Percentiles rank a stretch among this genome's conserved stretches.
These are phyloP conservation scores for Bacillus rossius DNA, from an alignment of 1,140 invertebrate genomes.

Conservation along the genomic window DNA sequence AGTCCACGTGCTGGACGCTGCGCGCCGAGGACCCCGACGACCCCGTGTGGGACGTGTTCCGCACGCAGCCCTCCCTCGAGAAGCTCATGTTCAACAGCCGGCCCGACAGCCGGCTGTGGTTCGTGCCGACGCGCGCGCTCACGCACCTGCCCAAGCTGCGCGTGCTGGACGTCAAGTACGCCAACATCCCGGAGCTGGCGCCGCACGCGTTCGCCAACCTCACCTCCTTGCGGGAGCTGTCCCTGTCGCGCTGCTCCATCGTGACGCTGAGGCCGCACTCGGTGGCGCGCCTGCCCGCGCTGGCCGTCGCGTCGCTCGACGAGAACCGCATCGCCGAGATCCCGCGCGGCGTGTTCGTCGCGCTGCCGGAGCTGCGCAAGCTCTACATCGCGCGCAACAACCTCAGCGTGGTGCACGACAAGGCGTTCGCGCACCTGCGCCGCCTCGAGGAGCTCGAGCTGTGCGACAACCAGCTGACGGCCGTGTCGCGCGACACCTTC, in stretches of 20 bases:
- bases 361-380: conserved; percentile 58
- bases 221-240: conserved; percentile 46
- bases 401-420: conserved; percentile 62
- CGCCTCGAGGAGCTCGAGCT: conserved; percentile 61
- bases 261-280: conserved; percentile 54
- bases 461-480: conserved; percentile 60
- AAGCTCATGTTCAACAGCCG: conserved; percentile 63
- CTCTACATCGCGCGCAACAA: conserved; percentile 64
- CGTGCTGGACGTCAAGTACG: conserved; percentile 61
- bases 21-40: conserved; percentile 55
- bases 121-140: conserved; percentile 61
- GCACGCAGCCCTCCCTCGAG: conserved; percentile 58
- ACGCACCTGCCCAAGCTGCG: conserved; percentile 56
- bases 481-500: conserved; percentile 63
- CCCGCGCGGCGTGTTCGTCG: conserved; percentile 59
- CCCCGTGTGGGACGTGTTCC: conserved; percentile 62
- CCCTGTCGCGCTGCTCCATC: conserved; percentile 42
- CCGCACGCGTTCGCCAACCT: conserved; percentile 65
- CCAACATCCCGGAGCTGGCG: conserved; percentile 57
- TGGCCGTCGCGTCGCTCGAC: conserved; percentile 59
- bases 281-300: conserved; percentile 58
- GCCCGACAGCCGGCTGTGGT: conserved; percentile 52
- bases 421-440: conserved; percentile 59
- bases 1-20: conserved; percentile 56
- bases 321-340: conserved; percentile 67